A percentile compares a stretch with the other conserved stretches of the same genome.
Evolutionary conservation across 2,797 vertebrate genomes (phyloP).

Genomic region (Lindbergichthys nudifrons): DNA sequence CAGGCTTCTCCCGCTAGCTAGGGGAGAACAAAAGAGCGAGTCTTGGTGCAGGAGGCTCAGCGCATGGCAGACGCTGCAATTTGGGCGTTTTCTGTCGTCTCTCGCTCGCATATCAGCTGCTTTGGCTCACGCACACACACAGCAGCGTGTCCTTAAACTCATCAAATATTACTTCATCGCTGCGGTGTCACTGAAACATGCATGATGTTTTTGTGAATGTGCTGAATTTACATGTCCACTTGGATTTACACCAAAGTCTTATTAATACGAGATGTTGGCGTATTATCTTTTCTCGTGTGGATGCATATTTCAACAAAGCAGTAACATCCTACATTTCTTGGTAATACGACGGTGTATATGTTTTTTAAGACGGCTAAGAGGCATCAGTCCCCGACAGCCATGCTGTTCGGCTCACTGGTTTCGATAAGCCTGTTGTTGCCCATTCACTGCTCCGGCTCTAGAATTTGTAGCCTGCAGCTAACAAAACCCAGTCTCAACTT

Average conservation of each 20-base stretch:
- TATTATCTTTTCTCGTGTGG: slow-evolving; percentile 15
- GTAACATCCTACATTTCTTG: not conserved
- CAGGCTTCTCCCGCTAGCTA: slow-evolving; percentile 79
- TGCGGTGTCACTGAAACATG: slow-evolving; percentile 32
- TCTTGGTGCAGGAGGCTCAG: slow-evolving; percentile 78
- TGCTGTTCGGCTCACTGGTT: slow-evolving; percentile 23
- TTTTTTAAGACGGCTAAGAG: slow-evolving; percentile 4
- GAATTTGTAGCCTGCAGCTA: slow-evolving; percentile 35
- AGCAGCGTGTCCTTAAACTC: not conserved
- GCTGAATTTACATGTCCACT: slow-evolving; percentile 7
- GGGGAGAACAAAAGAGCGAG: slow-evolving; percentile 82
- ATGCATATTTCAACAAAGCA: slow-evolving; percentile 20
- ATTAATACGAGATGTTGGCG: not conserved
- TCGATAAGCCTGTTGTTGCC: slow-evolving; percentile 39
- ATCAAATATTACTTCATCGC: slow-evolving; percentile 23
- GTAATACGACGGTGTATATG: not conserved
- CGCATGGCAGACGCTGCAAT: slow-evolving; percentile 78
- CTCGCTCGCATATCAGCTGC: slow-evolving; percentile 68
- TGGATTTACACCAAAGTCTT: slow-evolving; percentile 23
- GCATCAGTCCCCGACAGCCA: slow-evolving; percentile 12
- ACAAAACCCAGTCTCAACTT: slow-evolving; percentile 32
- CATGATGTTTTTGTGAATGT: slow-evolving; percentile 16
- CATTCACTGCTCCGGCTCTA: slow-evolving; percentile 20
- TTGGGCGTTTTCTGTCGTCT: slow-evolving; percentile 78
- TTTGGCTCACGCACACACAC: slow-evolving; percentile 34